These are phyloP conservation scores for Grammomys surdaster DNA, from an alignment of 2,113 vertebrate genomes.

Conservation along the genomic window DNA sequence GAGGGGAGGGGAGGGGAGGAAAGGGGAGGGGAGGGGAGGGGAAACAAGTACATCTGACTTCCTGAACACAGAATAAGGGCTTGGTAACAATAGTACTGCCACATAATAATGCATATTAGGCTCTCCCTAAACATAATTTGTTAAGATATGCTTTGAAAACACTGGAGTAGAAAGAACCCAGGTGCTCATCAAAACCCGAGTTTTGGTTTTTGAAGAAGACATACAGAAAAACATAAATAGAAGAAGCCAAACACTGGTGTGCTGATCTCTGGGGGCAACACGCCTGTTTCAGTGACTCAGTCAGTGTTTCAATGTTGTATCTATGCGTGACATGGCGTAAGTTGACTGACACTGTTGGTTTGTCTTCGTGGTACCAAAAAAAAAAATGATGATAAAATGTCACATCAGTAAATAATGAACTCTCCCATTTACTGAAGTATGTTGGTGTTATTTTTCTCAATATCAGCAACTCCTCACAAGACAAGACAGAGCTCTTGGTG, in stretches of 20 bases:
- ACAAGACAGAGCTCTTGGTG: no score
- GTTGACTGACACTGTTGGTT: not conserved
- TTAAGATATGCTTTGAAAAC: not conserved
- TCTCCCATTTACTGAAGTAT: not conserved
- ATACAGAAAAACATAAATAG: not conserved
- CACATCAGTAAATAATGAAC: no score
- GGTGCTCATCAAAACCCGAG: not conserved
- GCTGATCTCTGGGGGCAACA: not conserved
- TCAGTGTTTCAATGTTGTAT: not conserved
- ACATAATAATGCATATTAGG: no score
- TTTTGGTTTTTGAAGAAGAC: not conserved
- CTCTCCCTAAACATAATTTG: not conserved
- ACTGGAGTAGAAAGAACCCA: not conserved
- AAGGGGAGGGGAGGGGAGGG: not conserved
- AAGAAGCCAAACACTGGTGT: not conserved
- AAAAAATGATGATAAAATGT: not conserved
- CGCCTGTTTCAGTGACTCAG: not conserved
- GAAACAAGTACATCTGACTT: not conserved
- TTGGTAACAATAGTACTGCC: no score
- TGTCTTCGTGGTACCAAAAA: not conserved
- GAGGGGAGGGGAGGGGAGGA: not conserved
- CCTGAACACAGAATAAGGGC: not conserved
- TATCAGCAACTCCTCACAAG: not conserved
- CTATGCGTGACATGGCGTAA: not conserved
- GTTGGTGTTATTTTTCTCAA: not conserved